These are phyloP conservation scores for Limenitis camilla DNA, from an alignment of 2,888 invertebrate species.

Conservation along the genomic window DNA sequence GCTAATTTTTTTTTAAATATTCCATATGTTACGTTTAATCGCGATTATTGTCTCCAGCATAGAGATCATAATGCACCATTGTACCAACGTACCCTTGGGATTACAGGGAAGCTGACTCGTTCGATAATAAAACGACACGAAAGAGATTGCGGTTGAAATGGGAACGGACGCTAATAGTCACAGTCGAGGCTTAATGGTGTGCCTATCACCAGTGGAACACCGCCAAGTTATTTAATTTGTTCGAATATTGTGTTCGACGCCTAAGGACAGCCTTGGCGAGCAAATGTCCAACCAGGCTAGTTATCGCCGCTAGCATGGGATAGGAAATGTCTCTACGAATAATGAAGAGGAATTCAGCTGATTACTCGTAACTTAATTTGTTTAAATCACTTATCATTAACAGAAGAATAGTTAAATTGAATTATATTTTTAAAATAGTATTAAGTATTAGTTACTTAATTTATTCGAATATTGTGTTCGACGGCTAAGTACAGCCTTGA, in stretches of 20 bases:
- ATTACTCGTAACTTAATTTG: no score
- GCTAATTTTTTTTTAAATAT: no score
- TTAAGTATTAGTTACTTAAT: conserved; percentile 37
- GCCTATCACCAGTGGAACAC: conserved; percentile 44
- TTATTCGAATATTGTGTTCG: conserved; percentile 23
- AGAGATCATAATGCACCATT: conserved; percentile 16
- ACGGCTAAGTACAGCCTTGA: conserved; percentile 5
- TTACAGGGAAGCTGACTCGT: conserved; percentile 61
- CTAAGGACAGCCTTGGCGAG: conserved; percentile 5
- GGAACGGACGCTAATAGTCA: conserved; percentile 44
- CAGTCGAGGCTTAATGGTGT: conserved; percentile 45
- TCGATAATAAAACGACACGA: conserved; percentile 70
- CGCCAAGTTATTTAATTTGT: conserved; percentile 38
- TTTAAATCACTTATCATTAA: no score
- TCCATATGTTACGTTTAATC: no score
- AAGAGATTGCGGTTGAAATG: conserved; percentile 50
- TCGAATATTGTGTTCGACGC: conserved; percentile 16
- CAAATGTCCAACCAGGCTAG: conserved; percentile 3
- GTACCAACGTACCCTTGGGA: conserved; percentile 62
- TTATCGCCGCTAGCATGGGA: neutral
- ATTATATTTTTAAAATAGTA: no score
- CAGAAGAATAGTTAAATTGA: no score
- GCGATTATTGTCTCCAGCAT: neutral
- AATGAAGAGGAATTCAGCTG: no score
- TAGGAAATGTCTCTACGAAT: neutral